These are phyloP conservation scores for Orthosia gracilis DNA, from an alignment of 2,888 invertebrate genomes.

Conservation along the genomic window DNA sequence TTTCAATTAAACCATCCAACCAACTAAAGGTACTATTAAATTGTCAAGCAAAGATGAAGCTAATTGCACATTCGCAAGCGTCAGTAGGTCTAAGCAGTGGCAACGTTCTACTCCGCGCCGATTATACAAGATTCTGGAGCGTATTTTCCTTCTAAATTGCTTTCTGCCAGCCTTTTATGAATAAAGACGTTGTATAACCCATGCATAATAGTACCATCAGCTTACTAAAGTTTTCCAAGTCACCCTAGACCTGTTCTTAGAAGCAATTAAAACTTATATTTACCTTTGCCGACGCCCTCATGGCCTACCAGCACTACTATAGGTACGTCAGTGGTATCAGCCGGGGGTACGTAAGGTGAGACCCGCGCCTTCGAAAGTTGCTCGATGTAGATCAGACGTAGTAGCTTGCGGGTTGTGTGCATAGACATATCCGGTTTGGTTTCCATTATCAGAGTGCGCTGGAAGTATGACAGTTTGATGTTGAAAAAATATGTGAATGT, in stretches of 20 bases:
- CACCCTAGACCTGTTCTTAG: neutral
- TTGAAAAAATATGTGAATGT: neutral
- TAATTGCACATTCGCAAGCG: no score
- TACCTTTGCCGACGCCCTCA: conserved; percentile 87
- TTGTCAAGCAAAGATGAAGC: no score
- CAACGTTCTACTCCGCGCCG: no score
- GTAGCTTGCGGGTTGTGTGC: conserved; percentile 80
- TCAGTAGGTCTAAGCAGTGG: no score
- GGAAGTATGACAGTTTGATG: neutral
- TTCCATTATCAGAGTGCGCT: conserved; percentile 83
- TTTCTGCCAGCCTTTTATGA: no score
- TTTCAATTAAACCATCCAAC: no score
- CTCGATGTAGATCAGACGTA: conserved; percentile 83
- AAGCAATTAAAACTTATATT: conserved; percentile 48
- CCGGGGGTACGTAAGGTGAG: conserved; percentile 80
- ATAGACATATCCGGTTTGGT: conserved; percentile 78
- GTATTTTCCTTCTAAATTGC: no score
- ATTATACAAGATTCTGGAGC: no score
- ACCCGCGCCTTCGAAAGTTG: conserved; percentile 81
- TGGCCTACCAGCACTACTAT: conserved; percentile 84
- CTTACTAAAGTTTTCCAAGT: neutral
- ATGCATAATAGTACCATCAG: neutral
- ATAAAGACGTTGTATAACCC: neutral
- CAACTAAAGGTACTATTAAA: no score
- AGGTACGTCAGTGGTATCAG: conserved; percentile 84